These are phyloP conservation scores for Rhea americana DNA, from an alignment of 2,113 vertebrate species.

Conservation along the genomic window DNA sequence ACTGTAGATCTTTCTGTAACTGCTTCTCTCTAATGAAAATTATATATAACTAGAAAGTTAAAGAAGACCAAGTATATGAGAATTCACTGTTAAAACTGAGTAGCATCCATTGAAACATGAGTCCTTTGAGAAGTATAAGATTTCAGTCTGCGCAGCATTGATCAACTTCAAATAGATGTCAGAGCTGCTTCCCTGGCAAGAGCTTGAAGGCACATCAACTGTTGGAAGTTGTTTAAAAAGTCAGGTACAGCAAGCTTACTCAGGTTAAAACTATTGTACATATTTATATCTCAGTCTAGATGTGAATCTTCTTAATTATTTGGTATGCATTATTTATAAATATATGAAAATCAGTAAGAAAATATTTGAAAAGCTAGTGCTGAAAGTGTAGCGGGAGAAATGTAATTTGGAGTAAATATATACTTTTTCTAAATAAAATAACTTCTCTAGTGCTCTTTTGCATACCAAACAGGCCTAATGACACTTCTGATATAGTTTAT, in stretches of 20 bases:
- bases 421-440: background rate
- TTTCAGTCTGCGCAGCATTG: background rate
- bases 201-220: background rate
- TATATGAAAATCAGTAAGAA: background rate
- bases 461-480: background rate
- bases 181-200: background rate
- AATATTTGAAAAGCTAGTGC: background rate
- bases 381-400: background rate
- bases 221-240: background rate
- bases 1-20: background rate
- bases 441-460: background rate
- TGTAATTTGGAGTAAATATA: background rate
- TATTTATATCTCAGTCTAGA: background rate
- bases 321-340: background rate
- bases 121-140: background rate
- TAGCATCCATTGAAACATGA: background rate
- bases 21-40: background rate
- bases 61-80: background rate
- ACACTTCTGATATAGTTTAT: slow-evolving; percentile 14
- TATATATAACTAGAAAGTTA: background rate
- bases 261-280: background rate
- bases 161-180: background rate
- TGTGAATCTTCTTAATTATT: background rate
- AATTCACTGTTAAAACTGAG: background rate
- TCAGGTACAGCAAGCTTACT: background rate